These are phyloP conservation scores for Pteria penguin DNA, from an alignment of 2,888 invertebrate species.

Conservation along the genomic window DNA sequence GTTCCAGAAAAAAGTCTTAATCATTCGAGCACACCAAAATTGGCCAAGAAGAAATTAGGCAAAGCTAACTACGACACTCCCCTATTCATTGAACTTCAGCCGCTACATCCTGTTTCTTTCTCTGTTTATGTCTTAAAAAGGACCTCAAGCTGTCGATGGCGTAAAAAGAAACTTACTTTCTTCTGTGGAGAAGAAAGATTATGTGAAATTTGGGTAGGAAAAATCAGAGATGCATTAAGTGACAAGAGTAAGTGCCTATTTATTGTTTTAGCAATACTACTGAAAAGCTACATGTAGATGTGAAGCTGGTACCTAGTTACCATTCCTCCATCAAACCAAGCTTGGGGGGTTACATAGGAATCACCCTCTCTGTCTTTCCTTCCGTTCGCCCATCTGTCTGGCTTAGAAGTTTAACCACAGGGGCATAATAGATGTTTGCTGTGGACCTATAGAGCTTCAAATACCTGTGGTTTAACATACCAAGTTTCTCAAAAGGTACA, in stretches of 20 bases:
- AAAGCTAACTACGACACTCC: constrained; percentile 55
- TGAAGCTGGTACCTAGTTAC: no score
- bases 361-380: no score
- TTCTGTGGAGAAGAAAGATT: constrained; percentile 71
- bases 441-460: no score
- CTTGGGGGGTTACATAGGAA: no score
- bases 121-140: constrained; percentile 67
- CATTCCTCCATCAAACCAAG: no score
- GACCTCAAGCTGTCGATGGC: constrained; percentile 71
- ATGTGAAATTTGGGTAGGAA: constrained; percentile 76
- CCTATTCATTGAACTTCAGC: constrained; percentile 66
- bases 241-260: constrained; percentile 67
- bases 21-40: constrained; percentile 5
- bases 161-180: constrained; percentile 69
- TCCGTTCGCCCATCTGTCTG: no score
- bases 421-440: no score
- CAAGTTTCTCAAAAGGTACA: no score
- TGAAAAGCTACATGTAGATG: no score
- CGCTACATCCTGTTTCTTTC: constrained; percentile 66
- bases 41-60: constrained; percentile 37
- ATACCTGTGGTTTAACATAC: no score
- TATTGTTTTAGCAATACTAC: no score
- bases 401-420: no score
- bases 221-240: constrained; percentile 73
- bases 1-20: constrained; percentile 31